Conservation (phyloP, 2,888 invertebrate genomes). For the Ophion costatus region DNA sequence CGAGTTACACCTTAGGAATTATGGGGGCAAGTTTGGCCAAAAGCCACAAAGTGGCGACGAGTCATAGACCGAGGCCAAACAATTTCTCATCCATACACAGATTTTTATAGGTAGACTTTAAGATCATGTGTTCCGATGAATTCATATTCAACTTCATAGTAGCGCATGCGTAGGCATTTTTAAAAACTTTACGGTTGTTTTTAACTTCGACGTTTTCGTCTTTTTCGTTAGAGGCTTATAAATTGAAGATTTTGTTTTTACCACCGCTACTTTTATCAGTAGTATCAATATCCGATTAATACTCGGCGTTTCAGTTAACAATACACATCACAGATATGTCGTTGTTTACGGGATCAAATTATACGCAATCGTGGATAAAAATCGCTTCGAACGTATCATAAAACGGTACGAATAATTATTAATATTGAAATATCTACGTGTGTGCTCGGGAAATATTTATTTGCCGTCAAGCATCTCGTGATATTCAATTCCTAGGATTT, state of each 20-base stretch:
- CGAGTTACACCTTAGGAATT: conserved; percentile 5
- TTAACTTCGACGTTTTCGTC: no score
- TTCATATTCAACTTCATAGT: not conserved
- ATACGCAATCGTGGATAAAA: conserved; percentile 1
- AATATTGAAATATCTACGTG: conserved; percentile 7
- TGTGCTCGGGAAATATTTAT: conserved; percentile 44
- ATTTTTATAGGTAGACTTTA: not conserved
- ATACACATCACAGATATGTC: conserved; percentile 79
- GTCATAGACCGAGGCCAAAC: not conserved
- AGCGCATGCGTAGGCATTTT: not conserved
- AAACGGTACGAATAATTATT: conserved; percentile 10
- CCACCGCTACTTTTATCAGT: conserved; percentile 13
- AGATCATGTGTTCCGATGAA: not conserved
- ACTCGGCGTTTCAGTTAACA: conserved; percentile 70
- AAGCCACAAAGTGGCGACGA: not conserved
- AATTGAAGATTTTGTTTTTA: conserved; percentile 61
- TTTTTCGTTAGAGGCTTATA: conserved; percentile 8
- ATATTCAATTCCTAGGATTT: conserved; percentile 39
- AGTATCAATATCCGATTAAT: conserved; percentile 64
- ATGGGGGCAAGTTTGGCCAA: conserved; percentile 32
- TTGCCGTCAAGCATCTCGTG: not conserved
- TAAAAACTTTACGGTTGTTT: not conserved
- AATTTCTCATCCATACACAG: not conserved
- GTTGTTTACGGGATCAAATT: conserved; percentile 72
- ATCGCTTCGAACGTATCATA: not conserved